Conservation (phyloP, 2,797 vertebrate species). For the Oryzias dopingdopingensis region DNA sequence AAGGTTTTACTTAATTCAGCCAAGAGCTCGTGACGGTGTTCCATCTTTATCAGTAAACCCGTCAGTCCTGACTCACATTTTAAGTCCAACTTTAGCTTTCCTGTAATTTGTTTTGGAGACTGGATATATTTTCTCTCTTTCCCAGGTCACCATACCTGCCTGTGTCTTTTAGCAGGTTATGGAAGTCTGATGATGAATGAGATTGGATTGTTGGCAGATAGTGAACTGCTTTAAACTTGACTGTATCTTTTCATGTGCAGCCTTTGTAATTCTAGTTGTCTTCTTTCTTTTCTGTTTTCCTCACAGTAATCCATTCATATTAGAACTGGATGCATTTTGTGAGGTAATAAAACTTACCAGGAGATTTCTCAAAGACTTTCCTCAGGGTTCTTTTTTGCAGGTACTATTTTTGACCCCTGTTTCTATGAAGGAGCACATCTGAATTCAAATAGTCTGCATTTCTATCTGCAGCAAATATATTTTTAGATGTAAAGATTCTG, state of each 20-base stretch:
- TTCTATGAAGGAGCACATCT: constrained; percentile 1
- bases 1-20: no score
- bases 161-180: constrained; percentile 36
- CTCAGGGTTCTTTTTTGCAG: constrained; percentile 29
- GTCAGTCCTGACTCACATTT: no score
- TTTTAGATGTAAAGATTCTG: background rate
- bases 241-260: constrained; percentile 54
- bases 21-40: no score
- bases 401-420: constrained; percentile 17
- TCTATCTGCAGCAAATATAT: background rate
- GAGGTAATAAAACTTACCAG: constrained; percentile 50
- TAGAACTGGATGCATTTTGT: constrained; percentile 46
- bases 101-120: no score
- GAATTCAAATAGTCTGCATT: background rate
- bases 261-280: constrained; percentile 43
- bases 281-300: constrained; percentile 24
- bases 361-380: constrained; percentile 28
- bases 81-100: no score
- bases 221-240: constrained; percentile 56
- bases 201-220: constrained; percentile 59
- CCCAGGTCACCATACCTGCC: no score
- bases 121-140: no score
- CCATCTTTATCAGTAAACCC: no score
- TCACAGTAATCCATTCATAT: constrained; percentile 45
- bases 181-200: constrained; percentile 64